Conservation (phyloP, 2,113 vertebrate species). For the Melanerpes formicivorus region DNA sequence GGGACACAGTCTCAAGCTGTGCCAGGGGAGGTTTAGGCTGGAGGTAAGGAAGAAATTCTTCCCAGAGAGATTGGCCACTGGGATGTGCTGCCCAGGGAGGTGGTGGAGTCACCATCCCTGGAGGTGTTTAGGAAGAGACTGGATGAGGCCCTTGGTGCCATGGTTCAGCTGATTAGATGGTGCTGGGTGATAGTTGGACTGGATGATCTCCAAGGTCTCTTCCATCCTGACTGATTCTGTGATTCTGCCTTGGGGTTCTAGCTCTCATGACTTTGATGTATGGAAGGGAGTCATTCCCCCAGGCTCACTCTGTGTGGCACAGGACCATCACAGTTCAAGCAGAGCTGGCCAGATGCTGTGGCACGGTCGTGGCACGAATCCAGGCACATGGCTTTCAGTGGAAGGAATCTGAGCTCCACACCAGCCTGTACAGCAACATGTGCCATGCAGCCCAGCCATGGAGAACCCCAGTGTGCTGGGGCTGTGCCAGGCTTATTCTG, state of each 20-base stretch:
- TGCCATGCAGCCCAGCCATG: background rate
- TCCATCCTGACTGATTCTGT: too few species aligned
- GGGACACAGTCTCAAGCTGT: too few species aligned
- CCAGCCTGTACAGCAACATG: background rate
- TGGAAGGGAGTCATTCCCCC: background rate
- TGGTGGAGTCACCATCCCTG: too few species aligned
- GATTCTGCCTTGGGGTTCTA: background rate
- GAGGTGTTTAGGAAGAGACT: too few species aligned
- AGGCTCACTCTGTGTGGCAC: background rate
- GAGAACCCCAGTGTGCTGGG: background rate
- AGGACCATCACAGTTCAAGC: background rate
- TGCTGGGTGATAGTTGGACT: too few species aligned
- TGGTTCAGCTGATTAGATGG: too few species aligned
- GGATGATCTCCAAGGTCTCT: too few species aligned
- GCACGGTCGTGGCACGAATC: background rate
- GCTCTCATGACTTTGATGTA: background rate
- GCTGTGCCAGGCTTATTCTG: background rate
- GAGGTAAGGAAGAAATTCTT: too few species aligned
- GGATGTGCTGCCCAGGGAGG: too few species aligned
- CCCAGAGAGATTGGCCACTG: too few species aligned
- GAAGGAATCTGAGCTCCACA: background rate
- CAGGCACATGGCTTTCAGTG: background rate
- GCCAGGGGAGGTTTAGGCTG: too few species aligned
- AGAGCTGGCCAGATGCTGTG: background rate
- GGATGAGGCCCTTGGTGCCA: too few species aligned